Base-by-base conservation (phyloP, 1,140 invertebrate genomes). In the Geopemphigus sp. region DNA sequence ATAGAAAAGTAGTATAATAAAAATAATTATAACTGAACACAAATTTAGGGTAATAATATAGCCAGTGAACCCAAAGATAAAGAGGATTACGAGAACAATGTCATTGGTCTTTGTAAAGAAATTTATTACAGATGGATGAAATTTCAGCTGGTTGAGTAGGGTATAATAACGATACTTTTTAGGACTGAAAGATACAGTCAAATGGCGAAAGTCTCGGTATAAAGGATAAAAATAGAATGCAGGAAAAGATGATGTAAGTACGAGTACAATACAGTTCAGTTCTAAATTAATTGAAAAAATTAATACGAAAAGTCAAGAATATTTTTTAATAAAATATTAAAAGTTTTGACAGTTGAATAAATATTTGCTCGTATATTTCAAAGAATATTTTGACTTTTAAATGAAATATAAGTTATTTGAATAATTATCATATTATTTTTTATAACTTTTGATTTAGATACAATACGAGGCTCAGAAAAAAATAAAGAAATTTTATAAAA, bases 61-160 rank as follows among this genome's bases (percentile, higher is more conserved):
- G 12, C 66, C 45, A 47, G 66, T 50, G 45, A 26, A 53, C 47
- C 17, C 8, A 8, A 68, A 22, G 17, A 70, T 50, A 70, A 70
- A 24, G 45, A 47, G 45, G 66, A 70, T 70, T 50, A 70, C 22
- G 22, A 50, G 47, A 39, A 53, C 66, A 70, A 53, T 70, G 24
- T 70, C 0, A 24, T 53, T 70, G 50, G 24, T 45, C 39, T 70
- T 70, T 70, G 66, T 70, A 4, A 70, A 70, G 66, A 53, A 26
- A 70, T 70, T 70, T 15, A 53, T 15, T 11, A 53, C 22, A 53
- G 66, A 70, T 22, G 50, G 66, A 70, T 70, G 22, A 70, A 70
- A 70, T 50, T 70, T 15, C 22, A 50, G 45, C 6, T 70, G 15
- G 45, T 70, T 50, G 45, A 66, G 45, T 50, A 70, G 45, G 32